Conservation (phyloP, 2,888 invertebrate species). For the Rhabditoides inermis region DNA sequence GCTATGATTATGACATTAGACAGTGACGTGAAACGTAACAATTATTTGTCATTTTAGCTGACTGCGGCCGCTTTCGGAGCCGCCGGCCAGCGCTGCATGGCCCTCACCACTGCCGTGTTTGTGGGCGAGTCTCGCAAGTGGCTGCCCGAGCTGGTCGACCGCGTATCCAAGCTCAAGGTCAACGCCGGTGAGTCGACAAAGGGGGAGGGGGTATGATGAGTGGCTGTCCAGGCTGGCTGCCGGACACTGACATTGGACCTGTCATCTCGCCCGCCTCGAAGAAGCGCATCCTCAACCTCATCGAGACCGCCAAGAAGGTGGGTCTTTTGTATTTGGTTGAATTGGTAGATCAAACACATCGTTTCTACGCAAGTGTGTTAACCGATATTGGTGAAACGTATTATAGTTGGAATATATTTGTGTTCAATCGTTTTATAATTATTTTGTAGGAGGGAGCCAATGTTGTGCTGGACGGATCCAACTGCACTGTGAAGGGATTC, state of each 20-base stretch:
- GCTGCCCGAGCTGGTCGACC: slow-evolving; percentile 77
- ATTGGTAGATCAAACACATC: no score
- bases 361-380: no score
- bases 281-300: slow-evolving; percentile 61
- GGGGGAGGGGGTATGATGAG: no score
- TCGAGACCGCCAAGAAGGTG: slow-evolving; percentile 40
- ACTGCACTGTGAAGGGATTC: slow-evolving; percentile 71
- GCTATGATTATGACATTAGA: neutral
- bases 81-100: slow-evolving; percentile 98
- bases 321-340: neutral
- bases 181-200: slow-evolving; percentile 66
- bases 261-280: slow-evolving; percentile 88
- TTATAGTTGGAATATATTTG: no score
- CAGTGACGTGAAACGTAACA: neutral
- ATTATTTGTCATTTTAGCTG: slow-evolving; percentile 27
- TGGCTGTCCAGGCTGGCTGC: slow-evolving; percentile 57
- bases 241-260: slow-evolving; percentile 65
- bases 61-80: slow-evolving; percentile 94
- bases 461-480: slow-evolving; percentile 78
- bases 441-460: slow-evolving; percentile 68
- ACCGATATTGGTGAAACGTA: no score
- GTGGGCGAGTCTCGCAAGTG: slow-evolving; percentile 84
- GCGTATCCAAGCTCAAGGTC: slow-evolving; percentile 75
- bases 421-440: no score
- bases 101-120: slow-evolving; percentile 77